Conservation (phyloP, 2,888 invertebrate species). For the Sycophila texana region DNA sequence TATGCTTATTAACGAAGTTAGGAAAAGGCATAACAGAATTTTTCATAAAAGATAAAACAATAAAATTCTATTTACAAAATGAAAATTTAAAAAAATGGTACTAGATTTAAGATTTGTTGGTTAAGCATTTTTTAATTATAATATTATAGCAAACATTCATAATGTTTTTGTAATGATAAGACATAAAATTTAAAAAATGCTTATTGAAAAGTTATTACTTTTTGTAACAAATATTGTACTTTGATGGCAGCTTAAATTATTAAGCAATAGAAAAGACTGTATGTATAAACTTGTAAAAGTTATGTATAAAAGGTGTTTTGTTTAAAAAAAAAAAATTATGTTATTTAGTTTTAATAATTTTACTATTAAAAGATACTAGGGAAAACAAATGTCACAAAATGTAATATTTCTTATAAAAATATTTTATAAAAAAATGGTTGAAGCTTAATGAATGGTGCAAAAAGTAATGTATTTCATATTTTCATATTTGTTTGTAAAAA, state of each 20-base stretch:
- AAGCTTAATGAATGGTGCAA: not conserved
- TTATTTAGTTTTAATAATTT: no score
- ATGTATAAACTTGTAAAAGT: constrained; percentile 23
- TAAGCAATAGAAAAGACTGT: constrained; percentile 34
- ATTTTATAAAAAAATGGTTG: constrained; percentile 28
- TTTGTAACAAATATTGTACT: constrained; percentile 21
- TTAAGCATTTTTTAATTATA: constrained; percentile 22
- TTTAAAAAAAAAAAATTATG: no score
- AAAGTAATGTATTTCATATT: constrained; percentile 13
- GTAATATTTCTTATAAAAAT: constrained; percentile 30
- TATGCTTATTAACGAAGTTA: constrained; percentile 19
- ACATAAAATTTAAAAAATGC: not conserved
- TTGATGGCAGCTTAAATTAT: constrained; percentile 3
- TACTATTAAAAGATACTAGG: no score
- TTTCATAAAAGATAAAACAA: constrained; percentile 12
- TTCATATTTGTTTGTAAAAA: constrained; percentile 41
- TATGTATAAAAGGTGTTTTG: constrained; percentile 3
- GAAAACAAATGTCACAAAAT: constrained; percentile 16
- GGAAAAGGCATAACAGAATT: constrained; percentile 25
- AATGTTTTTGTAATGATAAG: not conserved
- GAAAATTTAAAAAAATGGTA: constrained; percentile 14
- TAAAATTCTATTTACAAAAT: constrained; percentile 31
- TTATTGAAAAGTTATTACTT: not conserved
- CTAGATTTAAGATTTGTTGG: constrained; percentile 3
- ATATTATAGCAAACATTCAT: not conserved